Evolutionary conservation across 2,888 invertebrate genomes (phyloP).

Genomic region (Orchesella flavescens): DNA sequence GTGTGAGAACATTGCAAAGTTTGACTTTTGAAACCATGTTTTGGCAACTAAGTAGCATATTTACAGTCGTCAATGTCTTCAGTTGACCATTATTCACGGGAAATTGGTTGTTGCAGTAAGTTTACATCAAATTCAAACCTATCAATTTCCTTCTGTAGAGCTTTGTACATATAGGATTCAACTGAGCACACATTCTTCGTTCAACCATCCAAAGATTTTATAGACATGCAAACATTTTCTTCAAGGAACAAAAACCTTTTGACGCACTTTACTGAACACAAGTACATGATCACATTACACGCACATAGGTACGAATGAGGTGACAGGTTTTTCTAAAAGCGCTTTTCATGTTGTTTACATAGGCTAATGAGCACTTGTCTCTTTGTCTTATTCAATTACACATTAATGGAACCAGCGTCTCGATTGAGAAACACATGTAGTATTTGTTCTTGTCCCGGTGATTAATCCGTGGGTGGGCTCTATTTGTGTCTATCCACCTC

Average conservation of each 20-base stretch:
- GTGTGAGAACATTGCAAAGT: background rate
- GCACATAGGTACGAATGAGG: background rate
- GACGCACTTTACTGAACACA: too few relatives aligned
- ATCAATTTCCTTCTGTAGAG: constrained; percentile 8
- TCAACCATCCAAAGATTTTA: background rate
- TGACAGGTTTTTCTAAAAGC: background rate
- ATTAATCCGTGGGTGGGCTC: constrained; percentile 52
- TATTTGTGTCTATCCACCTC: background rate
- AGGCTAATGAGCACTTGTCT: constrained; percentile 42
- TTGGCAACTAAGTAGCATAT: background rate
- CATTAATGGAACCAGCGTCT: constrained; percentile 3
- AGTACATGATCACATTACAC: background rate
- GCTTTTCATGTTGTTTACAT: constrained; percentile 35
- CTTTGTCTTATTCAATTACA: constrained; percentile 49
- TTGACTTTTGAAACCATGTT: constrained; percentile 28
- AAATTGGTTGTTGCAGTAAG: constrained; percentile 11
- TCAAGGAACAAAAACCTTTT: background rate
- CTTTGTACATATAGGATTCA: background rate
- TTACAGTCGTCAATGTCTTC: constrained; percentile 21
- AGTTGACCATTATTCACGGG: constrained; percentile 42
- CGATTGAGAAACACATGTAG: background rate
- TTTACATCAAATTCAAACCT: constrained; percentile 16
- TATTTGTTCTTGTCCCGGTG: constrained; percentile 17
- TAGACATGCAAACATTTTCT: background rate
- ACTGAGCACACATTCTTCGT: background rate